Evolutionary conservation across 2,113 vertebrate species (phyloP).

Genomic region (Chloebia gouldiae): DNA sequence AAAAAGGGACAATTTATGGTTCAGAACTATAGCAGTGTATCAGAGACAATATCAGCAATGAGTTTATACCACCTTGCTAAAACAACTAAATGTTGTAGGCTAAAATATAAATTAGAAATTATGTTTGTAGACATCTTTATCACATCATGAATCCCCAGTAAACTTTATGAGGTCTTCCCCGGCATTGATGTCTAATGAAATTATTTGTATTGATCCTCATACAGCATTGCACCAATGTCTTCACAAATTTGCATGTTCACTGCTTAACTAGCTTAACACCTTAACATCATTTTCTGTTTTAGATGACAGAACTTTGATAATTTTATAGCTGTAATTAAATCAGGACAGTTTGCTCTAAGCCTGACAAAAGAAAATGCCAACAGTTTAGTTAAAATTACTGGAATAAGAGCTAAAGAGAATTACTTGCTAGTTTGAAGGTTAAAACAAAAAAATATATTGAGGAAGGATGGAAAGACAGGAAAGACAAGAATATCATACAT

Average conservation of each 20-base stretch:
- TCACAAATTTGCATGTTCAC: neutral
- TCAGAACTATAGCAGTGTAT: neutral
- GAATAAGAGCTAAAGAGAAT: neutral
- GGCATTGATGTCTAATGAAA: neutral
- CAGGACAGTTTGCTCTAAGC: neutral
- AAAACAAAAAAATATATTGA: neutral
- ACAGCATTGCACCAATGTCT: neutral
- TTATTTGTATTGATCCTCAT: neutral
- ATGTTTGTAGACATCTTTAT: neutral
- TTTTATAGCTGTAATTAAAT: constrained; percentile 48
- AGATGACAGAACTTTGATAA: neutral
- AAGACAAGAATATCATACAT: neutral
- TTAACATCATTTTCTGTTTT: neutral
- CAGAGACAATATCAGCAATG: neutral
- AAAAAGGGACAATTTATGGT: neutral
- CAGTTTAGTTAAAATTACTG: constrained; percentile 8
- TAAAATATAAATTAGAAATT: neutral
- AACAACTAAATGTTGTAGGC: neutral
- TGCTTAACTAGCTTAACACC: neutral
- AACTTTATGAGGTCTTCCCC: neutral
- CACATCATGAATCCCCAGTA: neutral
- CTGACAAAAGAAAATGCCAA: constrained; percentile 39
- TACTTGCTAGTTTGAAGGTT: neutral
- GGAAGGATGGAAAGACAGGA: neutral
- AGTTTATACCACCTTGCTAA: neutral